Percentiles rank a stretch among this genome's conserved stretches.
Evolutionary conservation across 2,113 vertebrate species (phyloP).

Genomic region (Festucalex cinctus): DNA sequence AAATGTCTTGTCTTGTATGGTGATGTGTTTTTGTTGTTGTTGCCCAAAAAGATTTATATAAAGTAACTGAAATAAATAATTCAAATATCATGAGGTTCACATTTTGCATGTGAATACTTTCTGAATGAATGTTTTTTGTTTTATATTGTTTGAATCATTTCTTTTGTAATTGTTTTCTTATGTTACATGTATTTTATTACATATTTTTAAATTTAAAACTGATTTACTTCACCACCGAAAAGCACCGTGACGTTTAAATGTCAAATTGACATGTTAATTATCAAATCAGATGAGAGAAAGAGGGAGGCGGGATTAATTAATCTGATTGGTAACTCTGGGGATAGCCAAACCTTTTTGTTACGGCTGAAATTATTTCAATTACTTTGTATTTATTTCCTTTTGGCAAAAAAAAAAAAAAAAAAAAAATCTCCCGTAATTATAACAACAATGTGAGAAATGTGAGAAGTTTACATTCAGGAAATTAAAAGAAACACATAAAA

Average conservation of each 20-base stretch:
- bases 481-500: neutral
- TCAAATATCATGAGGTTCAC: neutral
- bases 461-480: slow-evolving; percentile 45
- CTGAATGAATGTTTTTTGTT: neutral
- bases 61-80: neutral
- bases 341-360: too few species aligned
- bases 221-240: too few species aligned
- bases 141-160: neutral
- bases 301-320: too few species aligned
- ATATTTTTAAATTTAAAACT: neutral
- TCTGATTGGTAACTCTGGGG: too few species aligned
- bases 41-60: neutral
- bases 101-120: neutral
- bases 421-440: neutral
- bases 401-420: neutral
- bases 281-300: too few species aligned
- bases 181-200: neutral
- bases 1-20: neutral
- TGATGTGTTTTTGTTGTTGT: neutral
- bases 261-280: too few species aligned
- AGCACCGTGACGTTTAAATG: too few species aligned
- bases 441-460: neutral
- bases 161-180: too few species aligned
- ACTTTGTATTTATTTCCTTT: neutral
- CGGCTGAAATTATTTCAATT: neutral